Evolutionary conservation across 2,888 invertebrate genomes (phyloP).

Genomic region (Standfussiana lucernea): DNA sequence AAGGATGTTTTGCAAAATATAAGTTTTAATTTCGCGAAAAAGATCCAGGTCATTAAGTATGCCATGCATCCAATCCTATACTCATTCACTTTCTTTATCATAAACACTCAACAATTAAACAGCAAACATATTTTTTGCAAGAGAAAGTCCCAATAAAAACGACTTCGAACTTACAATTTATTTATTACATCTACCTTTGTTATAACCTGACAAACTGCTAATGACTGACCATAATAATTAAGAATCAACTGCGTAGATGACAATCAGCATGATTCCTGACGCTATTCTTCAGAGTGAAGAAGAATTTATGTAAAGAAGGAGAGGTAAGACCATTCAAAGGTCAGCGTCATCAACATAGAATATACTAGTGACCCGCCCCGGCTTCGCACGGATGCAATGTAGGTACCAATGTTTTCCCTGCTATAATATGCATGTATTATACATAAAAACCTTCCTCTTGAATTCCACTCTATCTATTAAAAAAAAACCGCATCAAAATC

Average conservation of each 20-base stretch:
- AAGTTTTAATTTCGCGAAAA: no score
- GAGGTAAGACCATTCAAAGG: slow-evolving; percentile 45
- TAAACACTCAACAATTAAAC: neutral
- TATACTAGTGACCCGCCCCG: no score
- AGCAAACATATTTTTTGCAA: neutral
- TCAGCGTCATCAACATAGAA: slow-evolving; percentile 17
- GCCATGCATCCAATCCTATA: no score
- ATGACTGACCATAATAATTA: slow-evolving; percentile 1
- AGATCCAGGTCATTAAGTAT: no score
- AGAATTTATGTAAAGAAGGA: slow-evolving; percentile 39
- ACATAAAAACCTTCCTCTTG: no score
- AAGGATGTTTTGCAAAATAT: no score
- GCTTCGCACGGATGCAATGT: no score
- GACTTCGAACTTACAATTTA: neutral
- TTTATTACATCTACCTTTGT: neutral
- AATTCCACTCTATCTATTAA: no score
- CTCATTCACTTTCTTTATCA: no score
- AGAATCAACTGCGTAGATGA: slow-evolving; percentile 18
- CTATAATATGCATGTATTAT: no score
- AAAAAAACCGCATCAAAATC: no score
- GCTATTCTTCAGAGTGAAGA: slow-evolving; percentile 28
- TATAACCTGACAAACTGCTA: neutral
- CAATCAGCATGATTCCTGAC: slow-evolving; percentile 30
- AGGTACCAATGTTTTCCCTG: no score
- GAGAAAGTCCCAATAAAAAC: neutral